Evolutionary conservation across 2,797 vertebrate species (phyloP).

Genomic region (Octomys mimax): DNA sequence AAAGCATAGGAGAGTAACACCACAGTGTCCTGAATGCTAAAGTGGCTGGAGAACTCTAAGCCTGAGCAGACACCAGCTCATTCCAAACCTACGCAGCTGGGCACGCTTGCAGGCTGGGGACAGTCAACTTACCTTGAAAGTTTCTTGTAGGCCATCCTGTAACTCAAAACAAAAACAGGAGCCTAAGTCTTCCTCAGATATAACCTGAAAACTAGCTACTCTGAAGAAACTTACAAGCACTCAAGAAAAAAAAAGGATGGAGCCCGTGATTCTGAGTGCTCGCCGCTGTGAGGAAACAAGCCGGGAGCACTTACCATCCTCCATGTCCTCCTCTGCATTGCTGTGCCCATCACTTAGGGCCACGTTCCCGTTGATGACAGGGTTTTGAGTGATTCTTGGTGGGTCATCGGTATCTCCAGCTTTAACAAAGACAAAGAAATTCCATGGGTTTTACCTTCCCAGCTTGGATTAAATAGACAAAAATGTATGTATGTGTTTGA

Average conservation of each 20-base stretch:
- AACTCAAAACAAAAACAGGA: conserved; percentile 55
- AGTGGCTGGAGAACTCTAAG: conserved; percentile 36
- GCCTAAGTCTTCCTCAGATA: conserved; percentile 35
- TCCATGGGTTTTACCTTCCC: conserved; percentile 13
- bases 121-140: conserved; percentile 59
- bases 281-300: neutral
- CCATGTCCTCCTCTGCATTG: conserved; percentile 99
- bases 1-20: conserved; percentile 55
- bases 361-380: conserved; percentile 99
- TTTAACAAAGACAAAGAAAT: conserved; percentile 80
- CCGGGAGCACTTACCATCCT: conserved; percentile 93
- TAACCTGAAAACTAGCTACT: conserved; percentile 60
- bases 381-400: conserved; percentile 98
- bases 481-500: neutral
- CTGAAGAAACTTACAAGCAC: conserved; percentile 24
- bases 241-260: neutral
- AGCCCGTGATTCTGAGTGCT: neutral
- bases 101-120: conserved; percentile 34
- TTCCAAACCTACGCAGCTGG: neutral
- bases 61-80: neutral
- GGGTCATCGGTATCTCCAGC: conserved; percentile 99
- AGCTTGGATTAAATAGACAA: neutral
- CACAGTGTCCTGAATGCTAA: conserved; percentile 4
- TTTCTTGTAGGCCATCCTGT: neutral
- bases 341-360: conserved; percentile 98